These are phyloP conservation scores for Pristionchus entomophagus DNA, from an alignment of 2,888 invertebrate species.

Conservation along the genomic window DNA sequence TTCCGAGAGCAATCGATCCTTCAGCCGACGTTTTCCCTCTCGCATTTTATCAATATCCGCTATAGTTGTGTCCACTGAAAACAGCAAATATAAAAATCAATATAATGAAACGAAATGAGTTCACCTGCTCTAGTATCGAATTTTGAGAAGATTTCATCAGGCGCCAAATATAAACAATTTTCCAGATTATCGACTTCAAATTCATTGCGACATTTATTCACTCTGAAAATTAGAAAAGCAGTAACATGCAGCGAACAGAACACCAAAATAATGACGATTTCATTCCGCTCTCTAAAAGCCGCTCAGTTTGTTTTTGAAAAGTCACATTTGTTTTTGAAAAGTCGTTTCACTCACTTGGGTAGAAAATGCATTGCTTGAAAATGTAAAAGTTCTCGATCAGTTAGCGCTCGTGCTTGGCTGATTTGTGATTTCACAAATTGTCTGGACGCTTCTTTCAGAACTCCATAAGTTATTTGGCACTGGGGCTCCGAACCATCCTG, in stretches of 20 bases:
- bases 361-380: conserved; percentile 65
- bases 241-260: too few relatives aligned
- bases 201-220: conserved; percentile 37
- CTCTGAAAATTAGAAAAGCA: not conserved
- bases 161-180: conserved; percentile 48
- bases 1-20: conserved; percentile 58
- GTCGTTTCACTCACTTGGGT: conserved; percentile 48
- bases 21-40: conserved; percentile 47
- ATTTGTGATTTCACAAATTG: conserved; percentile 63
- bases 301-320: too few relatives aligned
- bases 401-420: conserved; percentile 58
- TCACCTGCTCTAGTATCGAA: not conserved
- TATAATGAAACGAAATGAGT: not conserved
- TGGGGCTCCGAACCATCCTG: conserved; percentile 40
- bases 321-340: too few relatives aligned
- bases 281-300: too few relatives aligned
- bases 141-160: not conserved
- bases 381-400: conserved; percentile 59
- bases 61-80: not conserved
- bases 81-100: not conserved
- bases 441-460: conserved; percentile 54
- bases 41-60: conserved; percentile 21
- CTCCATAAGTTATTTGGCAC: conserved; percentile 49
- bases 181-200: conserved; percentile 52
- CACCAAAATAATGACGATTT: too few relatives aligned